Evolutionary conservation across 2,888 invertebrate genomes (phyloP), one percentile per base, ranked within the genome.

Genomic region (Sarcophaga rosellei): DNA sequence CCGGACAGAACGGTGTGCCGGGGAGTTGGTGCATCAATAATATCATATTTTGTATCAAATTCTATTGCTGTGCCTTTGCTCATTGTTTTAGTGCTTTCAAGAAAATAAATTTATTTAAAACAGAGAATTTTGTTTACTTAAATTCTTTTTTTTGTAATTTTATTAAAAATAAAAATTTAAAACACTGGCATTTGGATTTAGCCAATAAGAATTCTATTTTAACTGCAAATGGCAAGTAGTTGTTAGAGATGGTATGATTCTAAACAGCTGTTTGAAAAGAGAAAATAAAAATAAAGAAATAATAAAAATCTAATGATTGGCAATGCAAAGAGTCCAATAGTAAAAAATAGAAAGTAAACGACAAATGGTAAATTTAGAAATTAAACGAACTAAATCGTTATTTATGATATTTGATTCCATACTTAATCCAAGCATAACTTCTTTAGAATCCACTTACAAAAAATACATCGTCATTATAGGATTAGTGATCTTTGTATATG

Each of bases 1-100:
- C 95, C 96, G 68, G 95, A 95, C 72, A 96, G 92, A 17, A 93
- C 93, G 1, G 94, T 90, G 90, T 95, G 95, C 17, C 94, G 92
- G 0, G 96, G 96, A 0, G 96, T 95, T 1, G 89, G 88, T 3
- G 93, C 92, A 87, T 95, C 94, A 62, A 95, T 88, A 69, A 95
- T 93, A 21, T 92, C 90, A 85, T 93, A 93, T 86, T 92, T 92
- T 70, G 89, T 86, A 89, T 93, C 93, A 53, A 92, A 93, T 21
- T 93, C 44, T 2, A 59, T 35, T 35, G 68, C 68, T 68, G 53
- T 45, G 0, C 0, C 15, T 3, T 20, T 62, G 62, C 35, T 74
- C 68, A 74, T 83, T 68, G 44, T 61, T 21, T 17, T 15, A 53
- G 10, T 53, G 53, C 12, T 53, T 53, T 53, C 17, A 53, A 53